Base-by-base conservation (phyloP, 1,140 invertebrate species). In the Leguminivora glycinivorella region DNA sequence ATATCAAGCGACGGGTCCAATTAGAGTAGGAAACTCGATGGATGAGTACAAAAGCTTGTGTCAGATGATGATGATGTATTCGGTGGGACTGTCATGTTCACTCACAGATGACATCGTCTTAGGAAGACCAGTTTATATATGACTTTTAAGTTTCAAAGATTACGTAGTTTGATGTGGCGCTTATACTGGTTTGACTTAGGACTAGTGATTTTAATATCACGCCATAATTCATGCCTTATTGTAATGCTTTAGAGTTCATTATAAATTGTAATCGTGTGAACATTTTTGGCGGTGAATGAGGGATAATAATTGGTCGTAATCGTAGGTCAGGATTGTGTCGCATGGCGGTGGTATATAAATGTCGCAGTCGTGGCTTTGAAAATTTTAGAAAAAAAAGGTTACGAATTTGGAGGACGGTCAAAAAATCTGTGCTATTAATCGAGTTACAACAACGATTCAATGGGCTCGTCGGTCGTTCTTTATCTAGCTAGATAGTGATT, bases 121-220 rank as follows among this genome's bases (percentile, higher is more conserved):
- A 22, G 43, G n/a, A 22, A 9, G 40, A 52, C 47, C 47, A 22
- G 43, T 47, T 2, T 43, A 19, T 6, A 47, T 47, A 0, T 47
- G n/a, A 19, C 17, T n/a, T n/a, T n/a, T n/a, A 6, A 43, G 40
- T 14, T 6, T 1, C 43, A 47, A 47, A 4, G 2, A 47, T 7
- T 47, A 47, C n/a, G 47, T 10, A 19, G 17, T 52, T 22, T 22
- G 47, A 19, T 6, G 4, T 17, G 14, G n/a, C n/a, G n/a, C 40
- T 14, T 17, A 43, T 43, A 43, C 14, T 43, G 40, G 40, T 43
- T 47, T 68, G 68, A 58, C 26, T 17, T 25, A 22, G 56, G 66
- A 73, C 71, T 40, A 34, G 31, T 34, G 0, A 10, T 34, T 34
- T 34, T 34, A 10, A 1, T 10, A 34, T 10, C 31, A 34, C 31